Base-by-base conservation (phyloP, 1,140 invertebrate genomes). In the Halesus radiatus region DNA sequence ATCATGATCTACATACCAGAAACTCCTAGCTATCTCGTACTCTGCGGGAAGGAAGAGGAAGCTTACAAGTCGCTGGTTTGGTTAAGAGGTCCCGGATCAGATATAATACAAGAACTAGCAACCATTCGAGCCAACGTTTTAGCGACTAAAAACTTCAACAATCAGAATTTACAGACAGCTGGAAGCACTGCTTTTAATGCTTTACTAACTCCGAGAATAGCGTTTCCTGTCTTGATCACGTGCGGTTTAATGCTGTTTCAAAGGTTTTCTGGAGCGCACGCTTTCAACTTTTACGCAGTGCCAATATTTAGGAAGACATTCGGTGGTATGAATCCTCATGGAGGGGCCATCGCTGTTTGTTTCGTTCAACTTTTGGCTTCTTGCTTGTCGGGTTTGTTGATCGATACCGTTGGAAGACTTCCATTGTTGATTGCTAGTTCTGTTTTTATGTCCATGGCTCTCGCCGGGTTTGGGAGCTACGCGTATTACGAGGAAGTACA, bases 181-280 rank as follows among this genome's bases (percentile, higher is more conserved):
- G 88, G 89, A 85, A 87, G 88, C 5, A 86, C 87, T 10, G 87
- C 87, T 60, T 84, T 89, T 5, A 88, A 89, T 74, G 87, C 87
- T 4, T 86, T 88, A 77, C 88, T 89, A 8, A 87, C 88, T 79
- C 88, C 89, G 58, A 83, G 90, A 54, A 84, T 90, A 3, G 85
- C 89, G 82, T 92, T 93, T 79, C 95, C 95, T 4, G 93, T 95
- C 20, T 87, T 95, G 70, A 95, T 96, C 66, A 95, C 95, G 0
- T 96, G 95, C 86, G 95, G 94, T 1, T 88, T 96, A 72, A 96
- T 97, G 95, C 94, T 96, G 88, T 96, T 97, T 86, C 95, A 96
- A 85, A 88, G 95, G 73, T 96, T 96, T 85, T 95, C 94, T 45
- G 95, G 95, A 10, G 95, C 94, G 7, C 95, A 95, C 82, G 94